Evolutionary conservation across 2,797 vertebrate genomes (phyloP).

Genomic region (Centroberyx gerrardi): DNA sequence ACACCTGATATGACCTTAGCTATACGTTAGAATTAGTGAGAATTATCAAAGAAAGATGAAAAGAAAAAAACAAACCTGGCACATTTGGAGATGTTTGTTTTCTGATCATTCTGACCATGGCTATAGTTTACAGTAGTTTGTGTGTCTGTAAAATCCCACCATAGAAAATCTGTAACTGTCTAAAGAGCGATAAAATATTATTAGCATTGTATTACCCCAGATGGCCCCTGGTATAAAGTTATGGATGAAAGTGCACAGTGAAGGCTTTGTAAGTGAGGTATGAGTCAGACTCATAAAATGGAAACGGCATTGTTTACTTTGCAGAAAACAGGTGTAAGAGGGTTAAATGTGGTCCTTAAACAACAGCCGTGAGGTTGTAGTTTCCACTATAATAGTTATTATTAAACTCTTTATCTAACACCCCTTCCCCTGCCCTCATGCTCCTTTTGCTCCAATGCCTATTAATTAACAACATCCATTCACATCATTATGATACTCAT

Average conservation of each 20-base stretch:
- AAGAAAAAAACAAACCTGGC: neutral
- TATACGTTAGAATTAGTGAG: too few species aligned
- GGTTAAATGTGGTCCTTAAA: constrained; percentile 71
- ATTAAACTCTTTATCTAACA: constrained; percentile 69
- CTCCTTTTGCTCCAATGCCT: constrained; percentile 28
- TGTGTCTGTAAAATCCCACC: constrained; percentile 5
- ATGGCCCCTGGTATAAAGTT: constrained; percentile 40
- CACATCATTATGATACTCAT: constrained; percentile 48
- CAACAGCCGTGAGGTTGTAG: constrained; percentile 71
- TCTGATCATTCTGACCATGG: constrained; percentile 13
- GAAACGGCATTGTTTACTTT: constrained; percentile 81
- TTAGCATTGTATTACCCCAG: constrained; percentile 37
- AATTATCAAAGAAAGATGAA: neutral
- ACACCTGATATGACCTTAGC: too few species aligned
- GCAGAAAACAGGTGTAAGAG: constrained; percentile 78
- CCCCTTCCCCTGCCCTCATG: constrained; percentile 18
- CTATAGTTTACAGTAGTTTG: constrained; percentile 1
- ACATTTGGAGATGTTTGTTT: neutral
- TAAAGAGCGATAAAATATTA: neutral
- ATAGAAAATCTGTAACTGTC: neutral
- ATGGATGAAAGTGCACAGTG: constrained; percentile 51
- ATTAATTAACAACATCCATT: constrained; percentile 65
- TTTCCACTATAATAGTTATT: constrained; percentile 81
- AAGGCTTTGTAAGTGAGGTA: constrained; percentile 45
- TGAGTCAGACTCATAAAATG: constrained; percentile 76